These are phyloP conservation scores for Heliangelus exortis DNA, from an alignment of 2,797 vertebrate species.

Conservation along the genomic window DNA sequence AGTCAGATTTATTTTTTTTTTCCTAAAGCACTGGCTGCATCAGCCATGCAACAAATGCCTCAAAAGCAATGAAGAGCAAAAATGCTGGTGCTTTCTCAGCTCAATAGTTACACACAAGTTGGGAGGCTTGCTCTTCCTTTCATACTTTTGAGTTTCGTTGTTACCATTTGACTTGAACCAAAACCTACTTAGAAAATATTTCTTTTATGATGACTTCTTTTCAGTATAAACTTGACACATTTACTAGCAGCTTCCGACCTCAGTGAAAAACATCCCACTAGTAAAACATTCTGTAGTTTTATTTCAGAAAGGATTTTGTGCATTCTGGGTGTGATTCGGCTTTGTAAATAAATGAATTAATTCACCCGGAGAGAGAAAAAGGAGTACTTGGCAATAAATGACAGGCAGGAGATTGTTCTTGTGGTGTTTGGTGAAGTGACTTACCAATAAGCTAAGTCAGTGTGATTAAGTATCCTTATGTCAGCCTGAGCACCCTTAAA, in stretches of 20 bases:
- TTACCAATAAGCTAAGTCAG: background rate
- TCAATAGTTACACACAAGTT: background rate
- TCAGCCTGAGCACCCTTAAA: background rate
- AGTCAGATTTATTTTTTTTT: background rate
- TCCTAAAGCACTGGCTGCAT: background rate
- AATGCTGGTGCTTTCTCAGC: background rate
- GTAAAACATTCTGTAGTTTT: background rate
- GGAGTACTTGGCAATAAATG: background rate
- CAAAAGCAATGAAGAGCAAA: background rate
- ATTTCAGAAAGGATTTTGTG: conserved; percentile 16
- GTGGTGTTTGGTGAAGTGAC: background rate
- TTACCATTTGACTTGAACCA: background rate
- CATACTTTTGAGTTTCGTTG: background rate
- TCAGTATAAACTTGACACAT: background rate
- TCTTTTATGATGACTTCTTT: background rate
- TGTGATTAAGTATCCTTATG: background rate
- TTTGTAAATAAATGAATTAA: background rate
- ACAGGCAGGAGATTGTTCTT: background rate
- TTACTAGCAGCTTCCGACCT: conserved; percentile 1
- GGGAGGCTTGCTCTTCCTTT: background rate
- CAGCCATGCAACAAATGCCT: background rate
- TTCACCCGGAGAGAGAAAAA: background rate
- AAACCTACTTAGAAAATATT: background rate
- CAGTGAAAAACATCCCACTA: background rate
- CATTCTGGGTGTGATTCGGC: background rate